phyloP scores from a whole-genome alignment of 1,140 invertebrate species.

The Heliconius nattereri region DNA sequence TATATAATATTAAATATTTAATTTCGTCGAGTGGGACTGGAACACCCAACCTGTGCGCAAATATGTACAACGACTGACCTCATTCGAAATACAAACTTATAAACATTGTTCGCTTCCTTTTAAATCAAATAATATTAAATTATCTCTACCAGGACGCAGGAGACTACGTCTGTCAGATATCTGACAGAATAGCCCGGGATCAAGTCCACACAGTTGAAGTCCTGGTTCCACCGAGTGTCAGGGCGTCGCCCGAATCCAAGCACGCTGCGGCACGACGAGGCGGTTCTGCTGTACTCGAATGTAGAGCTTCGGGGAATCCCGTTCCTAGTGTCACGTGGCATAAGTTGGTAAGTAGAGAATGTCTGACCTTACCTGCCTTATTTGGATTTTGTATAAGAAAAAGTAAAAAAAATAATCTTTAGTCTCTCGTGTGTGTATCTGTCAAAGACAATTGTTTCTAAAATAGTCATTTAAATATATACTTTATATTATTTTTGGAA shows the following conservation, averaged over 20 bases:
- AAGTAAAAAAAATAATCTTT: too few species aligned
- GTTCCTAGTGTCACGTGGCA: conserved; percentile 86
- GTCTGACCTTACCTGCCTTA: background rate
- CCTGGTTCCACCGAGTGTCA: conserved; percentile 83
- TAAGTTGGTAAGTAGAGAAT: conserved; percentile 79
- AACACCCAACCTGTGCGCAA: too few species aligned
- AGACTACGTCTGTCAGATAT: conserved; percentile 86
- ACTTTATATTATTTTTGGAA: too few species aligned
- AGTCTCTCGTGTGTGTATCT: too few species aligned
- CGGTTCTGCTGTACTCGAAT: conserved; percentile 85
- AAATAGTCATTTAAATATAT: too few species aligned
- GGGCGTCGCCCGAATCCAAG: conserved; percentile 82
- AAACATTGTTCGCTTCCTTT: too few species aligned
- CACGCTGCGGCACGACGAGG: conserved; percentile 84
- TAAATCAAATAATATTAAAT: too few species aligned
- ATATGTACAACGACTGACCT: too few species aligned
- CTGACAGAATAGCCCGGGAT: conserved; percentile 84
- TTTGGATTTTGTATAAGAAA: background rate
- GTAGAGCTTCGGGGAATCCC: conserved; percentile 85
- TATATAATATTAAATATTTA: too few species aligned
- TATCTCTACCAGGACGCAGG: conserved; percentile 79
- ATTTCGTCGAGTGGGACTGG: too few species aligned
- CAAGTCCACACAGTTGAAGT: conserved; percentile 84
- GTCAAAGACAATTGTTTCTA: too few species aligned
- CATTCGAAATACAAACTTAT: too few species aligned